These are phyloP conservation scores for Albula glossodonta DNA, from an alignment of 2,113 vertebrate species.

Conservation along the genomic window DNA sequence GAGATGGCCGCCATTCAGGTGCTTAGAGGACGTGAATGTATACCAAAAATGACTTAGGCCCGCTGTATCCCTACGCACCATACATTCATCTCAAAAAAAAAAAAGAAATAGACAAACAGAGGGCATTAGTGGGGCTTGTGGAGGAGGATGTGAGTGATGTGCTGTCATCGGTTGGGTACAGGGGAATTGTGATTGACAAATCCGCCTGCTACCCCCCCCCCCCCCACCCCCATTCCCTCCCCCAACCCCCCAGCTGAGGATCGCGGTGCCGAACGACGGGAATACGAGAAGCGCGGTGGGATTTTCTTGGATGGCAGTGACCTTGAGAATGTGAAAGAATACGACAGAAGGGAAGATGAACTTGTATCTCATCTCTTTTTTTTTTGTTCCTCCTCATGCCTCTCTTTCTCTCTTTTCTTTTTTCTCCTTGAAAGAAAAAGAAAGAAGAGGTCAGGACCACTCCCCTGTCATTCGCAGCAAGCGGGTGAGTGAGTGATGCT, in stretches of 20 bases:
- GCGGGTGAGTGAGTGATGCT: neutral
- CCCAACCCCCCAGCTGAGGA: neutral
- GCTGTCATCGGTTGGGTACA: neutral
- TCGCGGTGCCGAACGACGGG: neutral
- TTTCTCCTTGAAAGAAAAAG: neutral
- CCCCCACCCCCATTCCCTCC: too few relatives aligned
- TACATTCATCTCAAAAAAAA: conserved; percentile 5
- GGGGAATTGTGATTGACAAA: conserved; percentile 12
- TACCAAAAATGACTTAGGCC: neutral
- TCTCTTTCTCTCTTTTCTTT: neutral
- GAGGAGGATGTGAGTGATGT: neutral
- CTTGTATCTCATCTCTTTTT: neutral
- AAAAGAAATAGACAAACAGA: conserved; percentile 11
- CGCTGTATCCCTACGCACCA: neutral
- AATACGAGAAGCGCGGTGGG: neutral
- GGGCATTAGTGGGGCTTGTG: conserved; percentile 10
- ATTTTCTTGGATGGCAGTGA: conserved; percentile 15
- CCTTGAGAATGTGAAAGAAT: neutral
- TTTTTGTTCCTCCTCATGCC: neutral
- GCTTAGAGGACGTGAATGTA: neutral
- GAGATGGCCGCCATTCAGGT: neutral
- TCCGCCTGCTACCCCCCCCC: neutral
- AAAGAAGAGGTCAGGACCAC: neutral
- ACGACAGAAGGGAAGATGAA: neutral
- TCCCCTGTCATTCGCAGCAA: neutral